Percentiles rank a stretch among this genome's conserved stretches.
Conservation (phyloP, 2,797 vertebrate species). For the Masticophis lateralis region DNA sequence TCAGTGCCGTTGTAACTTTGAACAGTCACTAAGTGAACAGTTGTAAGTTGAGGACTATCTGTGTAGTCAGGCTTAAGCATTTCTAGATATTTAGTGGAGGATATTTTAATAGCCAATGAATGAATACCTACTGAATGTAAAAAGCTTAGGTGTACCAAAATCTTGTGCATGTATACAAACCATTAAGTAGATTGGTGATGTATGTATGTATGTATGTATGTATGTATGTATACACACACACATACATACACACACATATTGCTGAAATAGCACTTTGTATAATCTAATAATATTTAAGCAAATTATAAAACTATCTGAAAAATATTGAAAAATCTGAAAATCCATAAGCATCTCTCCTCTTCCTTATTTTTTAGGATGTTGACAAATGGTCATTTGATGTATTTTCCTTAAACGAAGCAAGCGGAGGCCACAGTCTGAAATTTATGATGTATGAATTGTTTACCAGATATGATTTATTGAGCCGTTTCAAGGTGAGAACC, state of each 20-base stretch:
- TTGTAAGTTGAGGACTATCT: neutral
- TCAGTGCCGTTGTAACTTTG: neutral
- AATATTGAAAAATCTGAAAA: neutral
- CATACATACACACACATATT: neutral
- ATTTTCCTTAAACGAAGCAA: slow-evolving; percentile 92
- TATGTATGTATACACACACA: no score
- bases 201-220: no score
- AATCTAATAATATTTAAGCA: neutral
- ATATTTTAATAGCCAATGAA: slow-evolving; percentile 10
- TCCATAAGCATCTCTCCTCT: neutral
- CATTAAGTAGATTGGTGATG: neutral
- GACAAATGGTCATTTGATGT: slow-evolving; percentile 98
- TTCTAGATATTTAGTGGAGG: neutral
- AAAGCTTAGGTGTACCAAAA: neutral
- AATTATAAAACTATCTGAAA: slow-evolving; percentile 15
- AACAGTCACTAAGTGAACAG: neutral
- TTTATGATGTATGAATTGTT: slow-evolving; percentile 97
- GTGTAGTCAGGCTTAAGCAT: neutral
- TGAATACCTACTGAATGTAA: neutral
- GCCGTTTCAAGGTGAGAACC: slow-evolving; percentile 91
- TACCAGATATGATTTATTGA: slow-evolving; percentile 97
- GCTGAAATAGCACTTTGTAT: neutral
- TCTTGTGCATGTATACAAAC: neutral
- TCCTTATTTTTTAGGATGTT: slow-evolving; percentile 78
- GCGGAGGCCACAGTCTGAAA: slow-evolving; percentile 93